A percentile compares a stretch with the other conserved stretches of the same genome.
Evolutionary conservation across 2,113 vertebrate genomes (phyloP).

Genomic region (Zosterops hypoxanthus): DNA sequence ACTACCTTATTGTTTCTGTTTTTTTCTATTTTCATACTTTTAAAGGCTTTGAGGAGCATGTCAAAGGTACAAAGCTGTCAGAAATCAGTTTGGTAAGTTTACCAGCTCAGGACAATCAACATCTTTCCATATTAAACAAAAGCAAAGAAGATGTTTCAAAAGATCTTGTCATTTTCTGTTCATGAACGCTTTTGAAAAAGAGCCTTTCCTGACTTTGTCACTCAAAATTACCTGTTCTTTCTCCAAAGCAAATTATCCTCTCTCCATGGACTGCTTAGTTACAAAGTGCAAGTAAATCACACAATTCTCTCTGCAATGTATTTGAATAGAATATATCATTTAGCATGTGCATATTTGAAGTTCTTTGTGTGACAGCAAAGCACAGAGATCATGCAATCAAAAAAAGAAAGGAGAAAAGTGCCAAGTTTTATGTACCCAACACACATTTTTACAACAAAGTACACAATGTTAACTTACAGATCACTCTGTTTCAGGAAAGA

Average conservation of each 20-base stretch:
- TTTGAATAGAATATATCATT: neutral
- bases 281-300: slow-evolving; percentile 6
- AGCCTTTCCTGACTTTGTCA: neutral
- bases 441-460: neutral
- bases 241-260: slow-evolving; percentile 2
- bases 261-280: neutral
- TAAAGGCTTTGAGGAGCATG: neutral
- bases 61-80: neutral
- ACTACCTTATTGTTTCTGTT: neutral
- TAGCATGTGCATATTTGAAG: neutral
- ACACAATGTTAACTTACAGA: neutral
- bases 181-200: neutral
- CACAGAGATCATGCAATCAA: neutral
- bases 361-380: neutral
- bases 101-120: neutral
- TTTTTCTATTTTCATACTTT: neutral
- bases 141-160: neutral
- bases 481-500: neutral
- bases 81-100: neutral
- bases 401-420: neutral
- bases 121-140: neutral
- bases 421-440: neutral
- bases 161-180: neutral
- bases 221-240: neutral
- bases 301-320: neutral